Evolutionary conservation across 2,797 vertebrate genomes (phyloP).

Genomic region (Pseudochaenichthys georgianus): DNA sequence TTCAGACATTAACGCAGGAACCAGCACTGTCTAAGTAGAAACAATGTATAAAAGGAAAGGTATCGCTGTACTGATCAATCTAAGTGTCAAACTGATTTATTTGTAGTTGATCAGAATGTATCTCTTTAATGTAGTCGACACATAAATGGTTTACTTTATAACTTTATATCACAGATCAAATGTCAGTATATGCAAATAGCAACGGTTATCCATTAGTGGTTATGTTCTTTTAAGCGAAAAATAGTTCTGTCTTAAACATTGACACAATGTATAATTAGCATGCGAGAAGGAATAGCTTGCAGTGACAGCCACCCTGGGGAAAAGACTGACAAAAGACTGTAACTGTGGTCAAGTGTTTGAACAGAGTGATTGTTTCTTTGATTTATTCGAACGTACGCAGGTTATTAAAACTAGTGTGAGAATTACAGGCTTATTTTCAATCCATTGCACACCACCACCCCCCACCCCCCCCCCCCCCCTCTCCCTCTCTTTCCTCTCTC

Average conservation of each 20-base stretch:
- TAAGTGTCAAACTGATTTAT: constrained; percentile 10
- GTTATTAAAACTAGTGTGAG: constrained; percentile 64
- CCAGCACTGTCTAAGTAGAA: not conserved
- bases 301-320: constrained; percentile 52
- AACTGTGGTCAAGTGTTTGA: constrained; percentile 72
- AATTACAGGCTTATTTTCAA: constrained; percentile 57
- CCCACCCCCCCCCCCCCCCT: too few species aligned
- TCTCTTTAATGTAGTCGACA: not conserved
- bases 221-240: constrained; percentile 39
- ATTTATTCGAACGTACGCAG: constrained; percentile 61
- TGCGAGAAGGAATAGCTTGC: constrained; percentile 30
- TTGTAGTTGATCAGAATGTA: not conserved
- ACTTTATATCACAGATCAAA: constrained; percentile 9
- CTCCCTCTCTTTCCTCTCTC: constrained; percentile 1
- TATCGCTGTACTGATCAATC: constrained; percentile 2
- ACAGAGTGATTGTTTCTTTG: constrained; percentile 62
- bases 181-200: constrained; percentile 18
- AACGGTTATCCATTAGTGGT: constrained; percentile 31
- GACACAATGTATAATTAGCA: constrained; percentile 60
- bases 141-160: constrained; percentile 14
- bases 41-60: constrained; percentile 13
- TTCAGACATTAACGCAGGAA: constrained; percentile 26
- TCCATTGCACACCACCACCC: constrained; percentile 5
- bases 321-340: constrained; percentile 59
- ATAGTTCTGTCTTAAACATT: constrained; percentile 47